Evolutionary conservation across 2,888 invertebrate species (phyloP).

Genomic region (Chloroclysta siterata): DNA sequence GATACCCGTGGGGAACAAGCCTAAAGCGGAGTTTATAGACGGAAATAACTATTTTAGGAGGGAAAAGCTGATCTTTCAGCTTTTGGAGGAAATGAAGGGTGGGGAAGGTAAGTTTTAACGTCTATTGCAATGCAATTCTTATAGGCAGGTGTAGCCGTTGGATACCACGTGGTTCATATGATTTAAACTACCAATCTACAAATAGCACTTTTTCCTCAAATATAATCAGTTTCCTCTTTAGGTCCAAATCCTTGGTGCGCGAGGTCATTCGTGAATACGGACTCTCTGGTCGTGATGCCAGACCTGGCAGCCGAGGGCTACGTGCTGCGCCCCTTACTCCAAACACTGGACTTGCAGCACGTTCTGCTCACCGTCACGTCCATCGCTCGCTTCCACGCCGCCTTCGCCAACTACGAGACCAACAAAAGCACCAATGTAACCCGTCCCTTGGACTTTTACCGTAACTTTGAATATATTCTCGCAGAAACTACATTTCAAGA

Average conservation of each 20-base stretch:
- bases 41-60: conserved; percentile 57
- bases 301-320: conserved; percentile 66
- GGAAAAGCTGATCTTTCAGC: conserved; percentile 62
- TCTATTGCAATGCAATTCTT: background rate
- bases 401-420: conserved; percentile 63
- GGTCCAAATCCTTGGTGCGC: conserved; percentile 62
- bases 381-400: conserved; percentile 71
- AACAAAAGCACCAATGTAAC: conserved; percentile 41
- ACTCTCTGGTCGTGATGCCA: conserved; percentile 67
- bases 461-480: conserved; percentile 53
- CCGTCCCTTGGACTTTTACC: conserved; percentile 49
- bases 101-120: conserved; percentile 44
- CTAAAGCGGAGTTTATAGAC: conserved; percentile 65
- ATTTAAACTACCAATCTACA: too few relatives aligned
- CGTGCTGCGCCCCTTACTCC: conserved; percentile 43
- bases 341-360: conserved; percentile 60
- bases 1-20: conserved; percentile 59
- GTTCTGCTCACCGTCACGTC: conserved; percentile 49
- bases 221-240: conserved; percentile 37
- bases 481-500: conserved; percentile 59
- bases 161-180: too few relatives aligned
- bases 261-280: conserved; percentile 59
- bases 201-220: too few relatives aligned
- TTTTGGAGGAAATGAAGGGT: conserved; percentile 59
- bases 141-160: too few relatives aligned